Base-by-base conservation (phyloP, 2,888 invertebrate species). In the Chaitophorus viminalis region DNA sequence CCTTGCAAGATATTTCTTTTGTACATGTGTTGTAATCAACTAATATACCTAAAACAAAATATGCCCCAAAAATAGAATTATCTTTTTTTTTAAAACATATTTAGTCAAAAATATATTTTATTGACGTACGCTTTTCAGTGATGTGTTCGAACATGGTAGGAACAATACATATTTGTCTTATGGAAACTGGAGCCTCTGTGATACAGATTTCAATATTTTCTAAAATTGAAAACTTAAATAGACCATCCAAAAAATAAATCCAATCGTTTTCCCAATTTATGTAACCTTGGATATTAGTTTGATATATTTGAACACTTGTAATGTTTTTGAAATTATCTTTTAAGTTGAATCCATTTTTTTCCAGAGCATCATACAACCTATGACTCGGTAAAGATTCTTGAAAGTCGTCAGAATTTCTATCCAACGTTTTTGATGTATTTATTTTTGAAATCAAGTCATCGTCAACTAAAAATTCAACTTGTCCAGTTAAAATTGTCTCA, bases 201-300 rank as follows among this genome's bases (percentile, higher is more conserved):
- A 17, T 3, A 6, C 17, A 3, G 4, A 33, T 52, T 0, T 29
- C 39, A 29, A 88, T 65, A 25, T 76, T 25, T 21, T 83, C 76
- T 29, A 88, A 70, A 9, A 77, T 21, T 8, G 88, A 36, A 29
- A 88, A 72, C 17, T 83, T 83, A 6, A 88, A 52, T 36, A 88
- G n/a, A 0, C 72, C 29, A 3, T 88, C 88, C 52, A 88, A 77
- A 70, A 83, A 88, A 36, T 76, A 36, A n/a, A 88, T 60, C 88
- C 82, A 88, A 77, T 88, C 70, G 0, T 83, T 77, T 18, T 46
- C 70, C 82, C 82, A 88, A 77, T 65, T 82, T 11, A 88, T n/a
- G 21, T 33, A 54, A 14, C 79, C 82, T 21, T 52, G 75, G 0
- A 86, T 72, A 4, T 14, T 33, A n/a, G 70, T 54, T 52, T 86